These are phyloP conservation scores for Sialis lutaria DNA, from an alignment of 2,888 invertebrate genomes.

Conservation along the genomic window DNA sequence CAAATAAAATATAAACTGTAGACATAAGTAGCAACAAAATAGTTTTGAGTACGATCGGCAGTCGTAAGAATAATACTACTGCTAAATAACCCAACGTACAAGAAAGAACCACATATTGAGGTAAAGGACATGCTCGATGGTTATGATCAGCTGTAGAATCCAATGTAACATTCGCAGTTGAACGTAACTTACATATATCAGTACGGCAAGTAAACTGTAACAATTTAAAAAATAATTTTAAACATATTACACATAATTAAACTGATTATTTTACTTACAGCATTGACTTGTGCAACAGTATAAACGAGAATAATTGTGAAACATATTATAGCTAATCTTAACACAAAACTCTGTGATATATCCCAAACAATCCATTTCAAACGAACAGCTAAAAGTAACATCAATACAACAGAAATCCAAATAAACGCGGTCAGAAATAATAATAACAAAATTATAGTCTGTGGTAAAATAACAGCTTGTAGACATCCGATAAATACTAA, in stretches of 20 bases:
- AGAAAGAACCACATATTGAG: constrained; percentile 73
- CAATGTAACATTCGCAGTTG: constrained; percentile 33
- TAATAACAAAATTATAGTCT: constrained; percentile 66
- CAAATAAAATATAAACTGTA: constrained; percentile 60
- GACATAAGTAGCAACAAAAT: constrained; percentile 61
- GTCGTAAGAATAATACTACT: constrained; percentile 66
- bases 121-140: constrained; percentile 67
- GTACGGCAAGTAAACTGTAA: constrained; percentile 46
- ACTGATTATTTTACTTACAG: constrained; percentile 42
- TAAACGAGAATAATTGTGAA: constrained; percentile 76
- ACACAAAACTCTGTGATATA: constrained; percentile 63
- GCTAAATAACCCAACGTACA: constrained; percentile 71
- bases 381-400: constrained; percentile 66
- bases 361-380: constrained; percentile 75
- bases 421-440: constrained; percentile 79
- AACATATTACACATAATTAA: background rate
- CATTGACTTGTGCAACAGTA: constrained; percentile 82
- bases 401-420: constrained; percentile 76
- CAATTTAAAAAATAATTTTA: constrained; percentile 1
- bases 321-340: constrained; percentile 71
- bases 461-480: constrained; percentile 64
- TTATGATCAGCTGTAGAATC: constrained; percentile 28
- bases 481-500: constrained; percentile 59
- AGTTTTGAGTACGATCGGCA: constrained; percentile 71
- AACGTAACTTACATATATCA: constrained; percentile 28